Conservation (phyloP, 1,140 invertebrate species). For the Eueides isabella region DNA sequence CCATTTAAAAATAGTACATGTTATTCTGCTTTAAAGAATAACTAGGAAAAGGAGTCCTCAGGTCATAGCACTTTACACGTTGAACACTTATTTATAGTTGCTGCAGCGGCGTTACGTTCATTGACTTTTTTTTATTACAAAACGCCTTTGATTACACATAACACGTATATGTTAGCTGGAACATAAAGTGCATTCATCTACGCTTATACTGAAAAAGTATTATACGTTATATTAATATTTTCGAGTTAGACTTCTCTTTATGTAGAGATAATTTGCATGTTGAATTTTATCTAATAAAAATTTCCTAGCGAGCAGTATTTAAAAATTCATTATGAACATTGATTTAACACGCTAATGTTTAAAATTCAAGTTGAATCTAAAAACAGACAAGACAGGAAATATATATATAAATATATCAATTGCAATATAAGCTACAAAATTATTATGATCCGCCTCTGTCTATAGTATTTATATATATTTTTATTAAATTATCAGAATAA, state of each 20-base stretch:
- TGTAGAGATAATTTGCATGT: not conserved
- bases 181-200: not conserved
- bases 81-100: not conserved
- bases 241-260: not conserved
- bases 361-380: too few relatives aligned
- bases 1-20: constrained; percentile 5
- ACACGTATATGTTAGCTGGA: too few relatives aligned
- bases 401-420: too few relatives aligned
- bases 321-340: not conserved
- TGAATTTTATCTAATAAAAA: not conserved
- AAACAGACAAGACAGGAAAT: too few relatives aligned
- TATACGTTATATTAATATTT: not conserved
- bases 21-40: not conserved
- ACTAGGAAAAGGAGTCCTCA: not conserved
- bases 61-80: constrained; percentile 1
- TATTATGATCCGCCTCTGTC: too few relatives aligned
- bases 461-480: too few relatives aligned
- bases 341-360: too few relatives aligned
- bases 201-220: not conserved
- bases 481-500: too few relatives aligned
- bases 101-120: not conserved
- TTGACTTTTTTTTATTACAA: not conserved
- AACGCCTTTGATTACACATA: not conserved
- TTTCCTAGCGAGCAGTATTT: not conserved
- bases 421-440: too few relatives aligned